phyloP scores from a whole-genome alignment of 2,888 invertebrate genomes.

The Xestoiulus laeticollis region DNA sequence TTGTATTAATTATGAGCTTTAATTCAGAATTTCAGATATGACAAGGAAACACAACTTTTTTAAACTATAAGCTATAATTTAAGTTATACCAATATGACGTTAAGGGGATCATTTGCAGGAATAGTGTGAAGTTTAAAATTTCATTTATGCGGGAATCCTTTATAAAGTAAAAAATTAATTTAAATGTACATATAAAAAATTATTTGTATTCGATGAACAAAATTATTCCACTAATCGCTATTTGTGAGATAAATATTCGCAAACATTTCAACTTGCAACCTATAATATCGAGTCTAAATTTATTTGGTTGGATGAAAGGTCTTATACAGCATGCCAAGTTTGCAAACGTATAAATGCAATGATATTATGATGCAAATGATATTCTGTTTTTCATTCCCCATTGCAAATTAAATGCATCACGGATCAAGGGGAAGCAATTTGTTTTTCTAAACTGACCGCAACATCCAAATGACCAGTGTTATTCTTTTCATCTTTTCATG shows the following conservation, averaged over 20 bases:
- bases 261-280: neutral
- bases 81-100: too few species aligned
- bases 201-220: neutral
- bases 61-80: too few species aligned
- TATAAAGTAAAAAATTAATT: too few species aligned
- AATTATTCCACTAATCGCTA: neutral
- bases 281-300: neutral
- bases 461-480: conserved; percentile 13
- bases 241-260: neutral
- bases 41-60: too few species aligned
- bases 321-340: neutral
- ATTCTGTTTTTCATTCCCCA: neutral
- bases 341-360: neutral
- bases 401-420: conserved; percentile 34
- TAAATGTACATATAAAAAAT: too few species aligned
- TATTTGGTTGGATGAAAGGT: neutral
- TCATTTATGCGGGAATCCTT: too few species aligned
- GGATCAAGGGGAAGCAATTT: conserved; percentile 22
- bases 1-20: too few species aligned
- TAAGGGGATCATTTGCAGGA: too few species aligned
- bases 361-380: conserved; percentile 15
- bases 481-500: conserved; percentile 23
- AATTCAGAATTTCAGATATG: too few species aligned
- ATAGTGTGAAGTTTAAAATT: too few species aligned
- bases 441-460: neutral